Conservation (phyloP, 2,113 vertebrate species). For the Pseudonaja textilis region DNA sequence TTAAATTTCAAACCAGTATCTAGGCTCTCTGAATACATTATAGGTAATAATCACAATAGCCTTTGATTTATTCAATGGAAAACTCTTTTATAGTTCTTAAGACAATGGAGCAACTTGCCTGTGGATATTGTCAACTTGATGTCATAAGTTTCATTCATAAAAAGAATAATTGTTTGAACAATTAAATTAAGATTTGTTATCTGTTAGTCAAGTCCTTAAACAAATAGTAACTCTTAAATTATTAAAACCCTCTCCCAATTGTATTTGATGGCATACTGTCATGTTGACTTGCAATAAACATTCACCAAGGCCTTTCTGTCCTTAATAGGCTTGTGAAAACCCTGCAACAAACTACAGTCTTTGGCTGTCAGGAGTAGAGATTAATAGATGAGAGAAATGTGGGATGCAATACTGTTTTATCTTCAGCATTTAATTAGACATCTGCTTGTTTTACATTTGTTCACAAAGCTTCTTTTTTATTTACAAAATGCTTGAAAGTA, state of each 20-base stretch:
- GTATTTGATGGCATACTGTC: not conserved
- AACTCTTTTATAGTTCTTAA: not conserved
- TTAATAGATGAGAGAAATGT: not conserved
- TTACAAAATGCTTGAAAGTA: not conserved
- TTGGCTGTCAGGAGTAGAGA: not conserved
- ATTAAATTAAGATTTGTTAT: not conserved
- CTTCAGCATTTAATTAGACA: not conserved
- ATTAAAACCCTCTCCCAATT: not conserved
- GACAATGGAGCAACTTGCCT: not conserved
- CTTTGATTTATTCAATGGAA: not conserved
- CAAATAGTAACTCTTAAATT: not conserved
- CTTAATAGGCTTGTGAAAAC: not conserved
- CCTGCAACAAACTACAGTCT: not conserved
- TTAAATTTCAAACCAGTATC: not conserved
- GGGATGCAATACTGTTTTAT: not conserved
- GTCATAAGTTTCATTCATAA: not conserved
- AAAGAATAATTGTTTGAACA: not conserved
- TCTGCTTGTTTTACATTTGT: not conserved
- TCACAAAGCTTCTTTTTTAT: not conserved
- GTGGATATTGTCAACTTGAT: not conserved
- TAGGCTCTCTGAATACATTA: not conserved
- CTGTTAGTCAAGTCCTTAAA: not conserved
- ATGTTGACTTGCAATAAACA: not conserved
- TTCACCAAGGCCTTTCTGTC: not conserved
- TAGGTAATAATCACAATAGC: not conserved